These are phyloP conservation scores for Drosophila seguyi DNA, from an alignment of 1,140 invertebrate genomes.

Conservation along the genomic window DNA sequence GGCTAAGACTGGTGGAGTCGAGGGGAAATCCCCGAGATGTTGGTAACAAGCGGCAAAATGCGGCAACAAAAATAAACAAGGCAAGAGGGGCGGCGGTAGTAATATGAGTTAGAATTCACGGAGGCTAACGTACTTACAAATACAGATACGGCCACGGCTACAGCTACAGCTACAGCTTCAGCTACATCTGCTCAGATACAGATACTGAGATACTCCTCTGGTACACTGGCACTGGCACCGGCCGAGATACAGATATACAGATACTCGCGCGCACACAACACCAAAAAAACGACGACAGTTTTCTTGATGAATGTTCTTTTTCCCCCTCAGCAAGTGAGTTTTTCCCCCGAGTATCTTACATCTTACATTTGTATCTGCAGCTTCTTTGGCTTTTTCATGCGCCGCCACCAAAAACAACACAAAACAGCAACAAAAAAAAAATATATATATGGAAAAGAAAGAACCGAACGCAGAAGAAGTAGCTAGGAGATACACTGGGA, in stretches of 20 bases:
- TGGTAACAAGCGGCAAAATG: constrained; percentile 40
- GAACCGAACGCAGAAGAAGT: constrained; percentile 21
- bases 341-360: constrained; percentile 59
- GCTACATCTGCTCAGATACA: constrained; percentile 56
- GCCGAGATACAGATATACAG: constrained; percentile 58
- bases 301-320: constrained; percentile 81
- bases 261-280: constrained; percentile 9
- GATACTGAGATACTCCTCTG: constrained; percentile 32
- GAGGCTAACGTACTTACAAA: constrained; percentile 71
- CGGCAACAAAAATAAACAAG: constrained; percentile 44
- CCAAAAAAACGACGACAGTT: constrained; percentile 73
- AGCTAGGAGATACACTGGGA: neutral
- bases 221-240: constrained; percentile 8
- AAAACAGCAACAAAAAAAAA: constrained; percentile 15
- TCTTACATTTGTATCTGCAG: constrained; percentile 60
- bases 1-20: neutral
- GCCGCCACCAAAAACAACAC: constrained; percentile 59
- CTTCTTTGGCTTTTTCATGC: constrained; percentile 47
- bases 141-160: constrained; percentile 17
- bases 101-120: constrained; percentile 72
- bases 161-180: constrained; percentile 29
- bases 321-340: constrained; percentile 59
- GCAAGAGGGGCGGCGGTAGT: constrained; percentile 1
- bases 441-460: constrained; percentile 36
- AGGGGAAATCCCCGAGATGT: constrained; percentile 14